Evolutionary conservation across 2,888 invertebrate species (phyloP).

Genomic region (Cheilosia urbana): DNA sequence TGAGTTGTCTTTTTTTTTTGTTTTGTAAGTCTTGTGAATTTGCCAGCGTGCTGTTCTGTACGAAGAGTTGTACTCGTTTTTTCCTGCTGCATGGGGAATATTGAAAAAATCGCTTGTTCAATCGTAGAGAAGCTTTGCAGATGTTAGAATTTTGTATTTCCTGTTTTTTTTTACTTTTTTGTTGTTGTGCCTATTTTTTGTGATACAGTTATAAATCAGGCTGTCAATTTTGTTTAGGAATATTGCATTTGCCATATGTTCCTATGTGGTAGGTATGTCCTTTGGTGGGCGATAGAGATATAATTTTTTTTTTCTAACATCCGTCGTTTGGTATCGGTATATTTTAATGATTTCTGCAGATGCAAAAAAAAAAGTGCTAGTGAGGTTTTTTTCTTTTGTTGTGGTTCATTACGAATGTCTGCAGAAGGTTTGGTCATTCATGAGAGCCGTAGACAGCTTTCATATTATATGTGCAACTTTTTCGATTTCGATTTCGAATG

Average conservation of each 20-base stretch:
- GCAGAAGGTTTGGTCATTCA: too few species aligned
- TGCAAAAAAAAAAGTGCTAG: background rate
- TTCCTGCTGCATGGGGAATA: conserved; percentile 23
- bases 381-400: background rate
- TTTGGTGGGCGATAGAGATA: background rate
- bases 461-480: too few species aligned
- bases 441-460: too few species aligned
- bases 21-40: background rate
- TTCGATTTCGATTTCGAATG: too few species aligned
- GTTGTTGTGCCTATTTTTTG: background rate
- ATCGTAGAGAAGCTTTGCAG: conserved; percentile 58
- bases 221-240: conserved; percentile 70
- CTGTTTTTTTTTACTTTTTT: background rate
- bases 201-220: conserved; percentile 61
- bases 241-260: conserved; percentile 60
- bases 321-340: too few species aligned
- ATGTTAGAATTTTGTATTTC: conserved; percentile 54
- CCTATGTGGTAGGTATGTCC: background rate
- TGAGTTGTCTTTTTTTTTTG: background rate
- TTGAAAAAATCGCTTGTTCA: conserved; percentile 50
- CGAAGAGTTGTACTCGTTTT: conserved; percentile 5
- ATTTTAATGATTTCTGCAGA: conserved; percentile 14
- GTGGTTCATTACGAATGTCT: too few species aligned
- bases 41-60: conserved; percentile 14
- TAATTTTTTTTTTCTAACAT: too few species aligned